Evolutionary conservation across 92 coral and sea anemone species (phyloP).

Genomic region (Umimayanthus chanpuru): DNA sequence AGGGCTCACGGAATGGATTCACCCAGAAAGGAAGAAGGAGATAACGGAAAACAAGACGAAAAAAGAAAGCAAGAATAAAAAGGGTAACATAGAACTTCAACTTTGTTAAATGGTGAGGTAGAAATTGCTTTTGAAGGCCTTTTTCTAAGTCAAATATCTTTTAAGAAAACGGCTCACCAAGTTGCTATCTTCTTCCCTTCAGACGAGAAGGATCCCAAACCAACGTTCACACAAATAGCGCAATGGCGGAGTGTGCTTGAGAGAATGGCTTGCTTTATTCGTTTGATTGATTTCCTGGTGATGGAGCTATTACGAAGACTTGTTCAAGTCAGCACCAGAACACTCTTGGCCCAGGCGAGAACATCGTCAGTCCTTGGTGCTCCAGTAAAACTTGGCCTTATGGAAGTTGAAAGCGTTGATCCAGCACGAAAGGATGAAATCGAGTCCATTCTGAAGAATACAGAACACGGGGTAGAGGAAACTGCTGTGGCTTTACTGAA

Average conservation of each 20-base stretch:
- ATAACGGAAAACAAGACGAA: slow-evolving; percentile 31
- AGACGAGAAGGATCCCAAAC: slow-evolving; percentile 54
- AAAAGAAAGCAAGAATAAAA: slow-evolving; percentile 47
- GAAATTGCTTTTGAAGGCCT: background rate
- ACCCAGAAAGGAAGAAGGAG: slow-evolving; percentile 66
- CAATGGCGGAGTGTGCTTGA: slow-evolving; percentile 92
- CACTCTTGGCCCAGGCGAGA: slow-evolving; percentile 78
- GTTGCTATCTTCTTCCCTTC: background rate
- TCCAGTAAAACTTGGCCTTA: slow-evolving; percentile 55
- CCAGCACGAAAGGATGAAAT: slow-evolving; percentile 5
- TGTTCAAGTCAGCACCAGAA: slow-evolving; percentile 78
- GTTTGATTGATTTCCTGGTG: slow-evolving; percentile 84
- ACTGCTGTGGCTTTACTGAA: slow-evolving; percentile 71
- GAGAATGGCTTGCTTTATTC: slow-evolving; percentile 81
- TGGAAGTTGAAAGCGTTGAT: slow-evolving; percentile 23
- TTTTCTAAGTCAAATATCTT: no score
- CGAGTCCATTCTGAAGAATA: slow-evolving; percentile 44
- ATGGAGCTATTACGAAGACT: slow-evolving; percentile 90
- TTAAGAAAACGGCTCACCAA: background rate
- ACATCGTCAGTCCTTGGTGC: slow-evolving; percentile 56
- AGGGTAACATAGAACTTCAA: slow-evolving; percentile 42
- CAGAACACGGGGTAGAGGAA: slow-evolving; percentile 39
- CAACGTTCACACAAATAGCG: slow-evolving; percentile 86
- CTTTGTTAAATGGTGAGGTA: background rate
- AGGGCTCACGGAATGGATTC: slow-evolving; percentile 92